Evolutionary conservation across 2,888 invertebrate genomes (phyloP).

Genomic region (Mactromeris polynyma): DNA sequence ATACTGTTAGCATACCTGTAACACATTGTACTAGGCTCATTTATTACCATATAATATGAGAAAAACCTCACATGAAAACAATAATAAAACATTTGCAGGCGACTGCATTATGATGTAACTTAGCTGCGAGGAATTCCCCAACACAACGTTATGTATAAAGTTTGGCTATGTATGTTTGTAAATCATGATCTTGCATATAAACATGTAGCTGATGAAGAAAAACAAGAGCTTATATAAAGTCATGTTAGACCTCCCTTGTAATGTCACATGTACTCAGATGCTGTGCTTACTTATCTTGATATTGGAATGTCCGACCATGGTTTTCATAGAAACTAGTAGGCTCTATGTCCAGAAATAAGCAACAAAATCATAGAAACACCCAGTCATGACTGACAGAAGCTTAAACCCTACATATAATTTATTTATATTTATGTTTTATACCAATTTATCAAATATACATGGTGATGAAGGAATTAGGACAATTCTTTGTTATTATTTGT

Average conservation of each 20-base stretch:
- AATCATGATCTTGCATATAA: not conserved
- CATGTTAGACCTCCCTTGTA: not conserved
- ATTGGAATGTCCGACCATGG: too few species aligned
- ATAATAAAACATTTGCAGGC: not conserved
- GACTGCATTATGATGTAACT: conserved; percentile 12
- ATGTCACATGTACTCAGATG: not conserved
- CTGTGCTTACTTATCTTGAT: too few species aligned
- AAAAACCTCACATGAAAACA: not conserved
- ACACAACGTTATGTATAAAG: not conserved
- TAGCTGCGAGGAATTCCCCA: not conserved
- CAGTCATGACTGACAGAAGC: too few species aligned
- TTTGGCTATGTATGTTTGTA: not conserved
- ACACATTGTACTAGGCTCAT: not conserved
- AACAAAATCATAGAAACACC: too few species aligned
- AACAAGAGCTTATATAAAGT: not conserved
- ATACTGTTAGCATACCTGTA: not conserved
- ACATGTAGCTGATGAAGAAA: not conserved
- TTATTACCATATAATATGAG: conserved; percentile 12
- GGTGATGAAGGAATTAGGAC: too few species aligned
- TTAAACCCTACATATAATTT: too few species aligned
- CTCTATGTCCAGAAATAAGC: too few species aligned
- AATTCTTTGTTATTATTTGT: too few species aligned
- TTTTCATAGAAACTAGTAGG: too few species aligned
- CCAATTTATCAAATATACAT: too few species aligned
- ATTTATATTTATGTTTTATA: too few species aligned